Evolutionary conservation across 2,113 vertebrate species (phyloP), one percentile per base, ranked within the genome.

Genomic region (Trichomycterus rosablanca): DNA sequence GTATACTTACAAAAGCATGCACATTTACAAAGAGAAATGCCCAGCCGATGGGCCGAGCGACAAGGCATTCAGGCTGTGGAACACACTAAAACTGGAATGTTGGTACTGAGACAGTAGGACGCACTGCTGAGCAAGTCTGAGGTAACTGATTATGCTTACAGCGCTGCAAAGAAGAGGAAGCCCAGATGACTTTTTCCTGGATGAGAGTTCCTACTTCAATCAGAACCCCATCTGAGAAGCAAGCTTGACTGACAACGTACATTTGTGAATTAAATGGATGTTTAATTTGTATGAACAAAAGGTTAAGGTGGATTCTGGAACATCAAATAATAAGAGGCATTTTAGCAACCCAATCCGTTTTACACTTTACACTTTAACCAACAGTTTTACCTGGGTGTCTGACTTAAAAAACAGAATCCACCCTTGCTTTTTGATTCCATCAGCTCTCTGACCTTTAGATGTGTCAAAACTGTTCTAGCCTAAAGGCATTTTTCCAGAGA

Each of bases 1-100:
- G 63, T 75, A 70, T 72, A 70, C 48, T 60, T 74, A 71, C 61
- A 73, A 78, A 75, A 63, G 73, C 76, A 78, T 78, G 76, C 76
- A 74, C 30, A 28, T 68, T 56, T 75, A 75, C 67, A 74, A 76
- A 78, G 66, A 74, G 68, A 68, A 50, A 46, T 2, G 53, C 58
- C 76, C 40, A 22, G 54, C 50, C 45, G 2, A 9, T 14, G 45
- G 55, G 67, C 71, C 61, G 24, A 72, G 65, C 67, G 51, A 58
- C 57, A 78, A 76, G 76, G 72, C 76, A 78, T 74, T 76, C 49
- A 37, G 76, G 49, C 43, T 46, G 51, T 68, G 56, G 32, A 68
- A 52, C 51, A 55, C 12, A 14, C 67, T 34, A 52, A 42, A 71
- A 74, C 62, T 79, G 77, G 77, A 79, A 79, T 79, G 77, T 79